These are phyloP conservation scores for Tetrax tetrax DNA, from an alignment of 2,113 vertebrate species.

Conservation along the genomic window DNA sequence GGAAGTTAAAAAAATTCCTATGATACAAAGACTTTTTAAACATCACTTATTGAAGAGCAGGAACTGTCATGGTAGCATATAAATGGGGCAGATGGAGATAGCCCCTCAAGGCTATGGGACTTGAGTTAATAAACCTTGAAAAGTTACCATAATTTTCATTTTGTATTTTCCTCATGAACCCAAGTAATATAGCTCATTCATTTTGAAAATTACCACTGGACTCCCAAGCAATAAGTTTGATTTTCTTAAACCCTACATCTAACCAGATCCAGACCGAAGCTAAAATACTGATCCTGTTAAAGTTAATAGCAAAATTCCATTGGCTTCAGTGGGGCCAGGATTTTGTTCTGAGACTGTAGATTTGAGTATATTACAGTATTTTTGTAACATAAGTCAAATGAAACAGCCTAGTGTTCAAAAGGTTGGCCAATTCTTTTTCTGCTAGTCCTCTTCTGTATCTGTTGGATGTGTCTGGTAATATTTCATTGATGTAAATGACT, in stretches of 20 bases:
- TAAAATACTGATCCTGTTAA: constrained; percentile 13
- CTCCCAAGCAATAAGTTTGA: constrained; percentile 46
- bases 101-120: constrained; percentile 11
- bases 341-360: constrained; percentile 8
- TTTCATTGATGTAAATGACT: background rate
- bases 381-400: background rate
- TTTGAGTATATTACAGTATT: constrained; percentile 12
- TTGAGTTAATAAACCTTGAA: constrained; percentile 69
- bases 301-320: constrained; percentile 48
- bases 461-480: background rate
- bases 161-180: constrained; percentile 58
- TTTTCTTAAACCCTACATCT: constrained; percentile 41
- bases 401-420: constrained; percentile 2
- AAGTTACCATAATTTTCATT: constrained; percentile 57
- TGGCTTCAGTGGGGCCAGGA: background rate
- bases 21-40: background rate
- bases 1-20: background rate
- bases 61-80: constrained; percentile 13
- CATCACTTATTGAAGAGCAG: constrained; percentile 1
- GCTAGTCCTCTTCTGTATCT: background rate
- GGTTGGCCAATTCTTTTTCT: background rate
- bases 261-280: constrained; percentile 50
- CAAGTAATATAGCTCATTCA: constrained; percentile 41
- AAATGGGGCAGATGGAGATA: constrained; percentile 52
- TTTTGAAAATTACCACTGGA: constrained; percentile 48